phyloP scores from a whole-genome alignment of 2,888 invertebrate genomes.

The Synanthedon tipuliformis region DNA sequence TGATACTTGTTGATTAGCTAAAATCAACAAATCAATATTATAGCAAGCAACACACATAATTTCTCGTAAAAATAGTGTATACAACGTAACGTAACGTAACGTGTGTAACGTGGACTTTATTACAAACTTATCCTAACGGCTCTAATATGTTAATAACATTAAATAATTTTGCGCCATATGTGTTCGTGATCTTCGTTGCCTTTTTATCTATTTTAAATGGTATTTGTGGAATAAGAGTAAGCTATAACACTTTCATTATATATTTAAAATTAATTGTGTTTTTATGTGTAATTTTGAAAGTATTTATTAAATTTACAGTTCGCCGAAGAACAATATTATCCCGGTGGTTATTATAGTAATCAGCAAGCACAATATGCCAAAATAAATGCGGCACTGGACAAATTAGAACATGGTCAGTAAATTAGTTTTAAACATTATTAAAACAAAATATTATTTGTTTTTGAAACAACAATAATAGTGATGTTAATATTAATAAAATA shows the following conservation, averaged over 20 bases:
- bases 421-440: neutral
- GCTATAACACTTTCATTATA: conserved; percentile 10
- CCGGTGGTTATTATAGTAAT: conserved; percentile 25
- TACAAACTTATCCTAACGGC: neutral
- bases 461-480: no score
- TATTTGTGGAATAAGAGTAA: conserved; percentile 30
- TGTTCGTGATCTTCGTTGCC: conserved; percentile 9
- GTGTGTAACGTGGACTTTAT: neutral
- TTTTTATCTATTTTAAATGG: conserved; percentile 14
- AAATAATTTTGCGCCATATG: conserved; percentile 1
- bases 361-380: conserved; percentile 19
- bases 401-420: conserved; percentile 38
- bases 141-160: neutral
- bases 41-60: neutral
- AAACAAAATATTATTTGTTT: no score
- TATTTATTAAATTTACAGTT: conserved; percentile 21
- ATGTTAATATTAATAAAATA: no score
- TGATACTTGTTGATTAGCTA: neutral
- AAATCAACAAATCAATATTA: neutral
- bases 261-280: neutral
- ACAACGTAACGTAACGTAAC: no score
- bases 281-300: neutral
- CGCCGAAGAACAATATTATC: conserved; percentile 34
- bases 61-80: neutral
- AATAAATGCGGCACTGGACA: conserved; percentile 34